Base-by-base conservation (phyloP, 1,140 invertebrate species). In the Spodoptera frugiperda region DNA sequence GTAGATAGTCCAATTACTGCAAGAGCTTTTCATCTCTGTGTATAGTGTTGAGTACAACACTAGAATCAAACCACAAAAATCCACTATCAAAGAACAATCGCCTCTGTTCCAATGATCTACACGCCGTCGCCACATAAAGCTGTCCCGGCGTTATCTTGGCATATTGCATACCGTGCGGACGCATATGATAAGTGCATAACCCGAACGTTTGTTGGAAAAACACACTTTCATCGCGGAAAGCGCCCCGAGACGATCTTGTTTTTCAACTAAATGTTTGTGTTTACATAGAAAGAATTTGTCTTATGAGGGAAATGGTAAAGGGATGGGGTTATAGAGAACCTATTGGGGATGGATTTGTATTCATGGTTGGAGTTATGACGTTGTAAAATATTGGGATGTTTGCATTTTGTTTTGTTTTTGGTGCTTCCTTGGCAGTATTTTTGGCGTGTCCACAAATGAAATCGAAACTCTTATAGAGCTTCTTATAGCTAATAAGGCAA, bases 131-230 rank as follows among this genome's bases (percentile, higher is more conserved):
- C 79, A 80, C 87, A 85, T 86, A 87, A 87, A 86, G 82, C 84
- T 83, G 86, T 86, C 84, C 68, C 49, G 51, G 71, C 78, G 78
- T 78, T 87, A 89, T 86, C 87, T 87, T 81, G 82, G 85, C 84
- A 86, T 87, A 84, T 84, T 84, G 84, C 84, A 80, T 65, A 55
- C 67, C 81, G 82, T 84, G 85, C 84, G 82, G 49, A 79, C 84
- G 82, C 87, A 84, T 84, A 86, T 86, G 80, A 89, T 86, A 86
- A 86, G 85, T 87, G 84, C 82, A 83, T 84, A 85, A 80, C 79
- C 82, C 78, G 79, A 54, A 65, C 59, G 72, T 46, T 65, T 63
- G 72, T 63, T 19, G 57, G 72, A 75, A 65, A 65, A 73, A 73
- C 71, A 75, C 59, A 75, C 57, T 63, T 53, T 39, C 72, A 53